Evolutionary conservation across 2,888 invertebrate species (phyloP).

Genomic region (Hirudinaria manillensis): DNA sequence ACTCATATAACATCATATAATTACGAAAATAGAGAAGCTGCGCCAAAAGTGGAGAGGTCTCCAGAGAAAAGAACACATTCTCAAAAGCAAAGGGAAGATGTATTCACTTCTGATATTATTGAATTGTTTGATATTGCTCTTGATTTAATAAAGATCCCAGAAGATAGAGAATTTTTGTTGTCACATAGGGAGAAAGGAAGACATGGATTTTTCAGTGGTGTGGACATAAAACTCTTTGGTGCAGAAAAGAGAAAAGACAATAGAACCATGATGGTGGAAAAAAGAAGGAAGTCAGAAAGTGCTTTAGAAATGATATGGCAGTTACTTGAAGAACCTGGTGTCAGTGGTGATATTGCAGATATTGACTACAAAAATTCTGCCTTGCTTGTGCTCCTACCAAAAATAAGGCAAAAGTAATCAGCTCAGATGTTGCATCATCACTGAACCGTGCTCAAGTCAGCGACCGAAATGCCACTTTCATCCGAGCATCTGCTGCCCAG

Average conservation of each 20-base stretch:
- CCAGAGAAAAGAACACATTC: not conserved
- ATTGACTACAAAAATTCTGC: not conserved
- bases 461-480: conserved; percentile 60
- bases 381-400: not conserved
- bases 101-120: not conserved
- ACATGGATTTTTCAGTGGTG: too few relatives aligned
- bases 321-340: not conserved
- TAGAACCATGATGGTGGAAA: not conserved
- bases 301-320: not conserved
- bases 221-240: too few relatives aligned
- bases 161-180: too few relatives aligned
- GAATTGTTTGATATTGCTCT: not conserved
- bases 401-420: not conserved
- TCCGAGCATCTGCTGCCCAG: not conserved
- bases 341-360: not conserved
- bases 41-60: not conserved
- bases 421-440: not conserved
- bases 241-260: not conserved
- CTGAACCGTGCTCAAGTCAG: conserved; percentile 76
- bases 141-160: not conserved
- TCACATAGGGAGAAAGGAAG: not conserved
- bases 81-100: not conserved
- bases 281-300: not conserved
- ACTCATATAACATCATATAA: not conserved
- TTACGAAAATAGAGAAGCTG: not conserved